Base-by-base conservation (phyloP, 2,113 vertebrate genomes). In the Centropus bengalensis region DNA sequence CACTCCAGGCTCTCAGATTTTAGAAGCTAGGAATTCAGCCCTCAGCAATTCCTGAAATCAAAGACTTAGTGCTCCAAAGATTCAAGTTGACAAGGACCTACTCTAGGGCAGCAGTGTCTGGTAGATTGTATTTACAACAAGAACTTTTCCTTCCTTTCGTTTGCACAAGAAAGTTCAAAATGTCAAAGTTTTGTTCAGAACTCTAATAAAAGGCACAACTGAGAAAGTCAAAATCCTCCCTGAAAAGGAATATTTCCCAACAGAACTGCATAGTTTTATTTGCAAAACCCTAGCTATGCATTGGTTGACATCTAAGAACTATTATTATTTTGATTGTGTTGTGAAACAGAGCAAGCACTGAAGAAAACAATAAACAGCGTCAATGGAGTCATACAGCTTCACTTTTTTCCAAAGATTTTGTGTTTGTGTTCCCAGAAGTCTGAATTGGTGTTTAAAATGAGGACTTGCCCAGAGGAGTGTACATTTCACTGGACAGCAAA, bases 401-500 rank as follows among this genome's bases (percentile, higher is more conserved):
- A 2, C 19, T 70, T 82, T 85, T 15, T 10, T 18, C 63, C 58
- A 22, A 32, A 69, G 40, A 1, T 75, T 85, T 44, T 17, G 28
- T 52, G 77, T 36, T 67, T 33, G 44, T 86, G 47, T 69, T 86
- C 45, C 7, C 42, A 47, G 42, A 26, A 63, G 47, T 40, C 77
- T 78, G 73, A 79, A 47, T 3, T 85, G 85, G 20, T 89, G 68
- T 78, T 88, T 69, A 42, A 88, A 82, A 86, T 21, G 36, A 93
- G 21, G 11, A 51, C 45, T 94, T 74, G 59, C 62, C 69, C 63
- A 18, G 56, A 86, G 91, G 75, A 91, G 62, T 71, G 49, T 81
- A 30, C 27, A 9, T 94, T 95, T 96, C 81, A 60, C 63, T 89
- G 86, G 94, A 44, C 75, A 93, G 51, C 56, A 81, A 82, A 95